Base-by-base conservation (phyloP, 1,140 invertebrate genomes). In the Prorops nasuta region DNA sequence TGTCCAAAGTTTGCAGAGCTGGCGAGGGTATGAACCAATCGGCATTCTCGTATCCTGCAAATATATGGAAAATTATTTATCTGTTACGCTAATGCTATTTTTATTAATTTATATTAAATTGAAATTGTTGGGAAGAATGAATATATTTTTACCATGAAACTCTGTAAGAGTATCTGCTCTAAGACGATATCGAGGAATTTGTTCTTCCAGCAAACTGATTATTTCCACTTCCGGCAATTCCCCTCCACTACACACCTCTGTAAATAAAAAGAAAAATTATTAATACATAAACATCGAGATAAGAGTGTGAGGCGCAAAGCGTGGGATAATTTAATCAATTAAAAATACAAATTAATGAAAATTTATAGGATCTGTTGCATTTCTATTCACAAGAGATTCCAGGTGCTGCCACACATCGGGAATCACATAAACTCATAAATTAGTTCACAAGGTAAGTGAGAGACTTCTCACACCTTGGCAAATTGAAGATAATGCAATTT, bases 21-120 rank as follows among this genome's bases (percentile, higher is more conserved):
- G 93, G 92, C 35, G 89, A 86, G 31, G 92, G 91, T 56, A 97
- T 92, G 69, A 87, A 91, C 92, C 94, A 95, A 78, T 97, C 94
- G 70, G 85, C 64, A 83, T 96, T 94, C 70, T 93, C 88, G 86
- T 96, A 96, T 44, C 94, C 93, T 89, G 76, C 24, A 77, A 82
- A 53, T 59, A 57, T 69, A 59, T 28, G 10, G 24, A 28, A 28
- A 28, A 28, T 6, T 28, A 10, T 6, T 28, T 28, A 6, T 28
- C 4, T 6, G 10, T 28, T 28, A 28, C 10, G 10, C 10, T 4
- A 28, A 4, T 28, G 4, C 10, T 28, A n/a, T n/a, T n/a, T n/a
- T n/a, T n/a, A n/a, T n/a, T n/a, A 17, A 44, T 16, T 48, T 20
- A 28, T n/a, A 18, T 24, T 19, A 31, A 42, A 28, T 31, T 35